These are phyloP conservation scores for Porites australiensis DNA, from an alignment of 64 coral and sea anemone genomes.

Conservation along the genomic window DNA sequence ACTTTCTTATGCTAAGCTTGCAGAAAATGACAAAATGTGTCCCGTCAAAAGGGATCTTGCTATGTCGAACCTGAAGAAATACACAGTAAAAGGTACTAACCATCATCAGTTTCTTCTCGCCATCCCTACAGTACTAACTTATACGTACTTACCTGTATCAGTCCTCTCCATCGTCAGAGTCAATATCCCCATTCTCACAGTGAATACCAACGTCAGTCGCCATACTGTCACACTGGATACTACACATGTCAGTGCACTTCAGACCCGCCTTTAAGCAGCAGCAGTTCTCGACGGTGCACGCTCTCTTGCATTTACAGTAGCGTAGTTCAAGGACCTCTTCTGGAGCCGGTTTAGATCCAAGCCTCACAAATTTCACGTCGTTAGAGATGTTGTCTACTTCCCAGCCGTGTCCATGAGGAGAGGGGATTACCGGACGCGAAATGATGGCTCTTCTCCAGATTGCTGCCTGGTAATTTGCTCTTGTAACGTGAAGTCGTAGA, in stretches of 20 bases:
- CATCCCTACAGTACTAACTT: conserved; percentile 30
- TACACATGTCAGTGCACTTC: conserved; percentile 37
- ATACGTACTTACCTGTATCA: conserved; percentile 43
- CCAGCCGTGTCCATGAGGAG: conserved; percentile 63
- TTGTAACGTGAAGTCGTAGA: conserved; percentile 40
- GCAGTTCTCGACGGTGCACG: not conserved
- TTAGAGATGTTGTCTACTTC: conserved; percentile 39
- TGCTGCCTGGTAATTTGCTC: conserved; percentile 75
- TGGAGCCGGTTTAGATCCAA: conserved; percentile 61
- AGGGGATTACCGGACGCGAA: conserved; percentile 42
- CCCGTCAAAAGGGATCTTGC: not conserved
- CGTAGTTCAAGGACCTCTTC: conserved; percentile 59
- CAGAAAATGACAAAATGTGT: conserved; percentile 14
- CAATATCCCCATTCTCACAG: conserved; percentile 64
- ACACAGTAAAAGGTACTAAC: conserved; percentile 42
- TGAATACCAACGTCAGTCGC: conserved; percentile 50
- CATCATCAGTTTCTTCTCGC: conserved; percentile 23
- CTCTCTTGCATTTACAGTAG: conserved; percentile 34
- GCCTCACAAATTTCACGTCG: conserved; percentile 61
- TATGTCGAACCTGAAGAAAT: conserved; percentile 50
- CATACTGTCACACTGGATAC: conserved; percentile 64
- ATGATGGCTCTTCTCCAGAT: conserved; percentile 75
- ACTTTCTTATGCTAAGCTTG: conserved; percentile 40
- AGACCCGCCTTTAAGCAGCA: not conserved
- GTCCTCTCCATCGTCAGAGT: conserved; percentile 69